Evolutionary conservation across 2,888 invertebrate genomes (phyloP), one percentile per base, ranked within the genome.

Genomic region (Callyntrura guangdongensis): DNA sequence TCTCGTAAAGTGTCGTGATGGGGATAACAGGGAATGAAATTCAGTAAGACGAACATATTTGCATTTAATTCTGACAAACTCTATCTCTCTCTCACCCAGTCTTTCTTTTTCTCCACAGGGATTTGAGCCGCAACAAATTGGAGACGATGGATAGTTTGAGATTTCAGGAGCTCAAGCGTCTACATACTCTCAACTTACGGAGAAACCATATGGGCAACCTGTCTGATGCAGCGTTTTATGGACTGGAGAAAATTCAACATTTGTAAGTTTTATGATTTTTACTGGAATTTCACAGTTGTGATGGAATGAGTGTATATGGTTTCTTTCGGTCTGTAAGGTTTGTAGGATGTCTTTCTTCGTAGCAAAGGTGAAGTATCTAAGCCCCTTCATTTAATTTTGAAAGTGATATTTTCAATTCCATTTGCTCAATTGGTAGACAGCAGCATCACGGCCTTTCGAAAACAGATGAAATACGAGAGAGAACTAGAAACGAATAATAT

Each of bases 201-300:
- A 96, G 97, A 94, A 99, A 99, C 95, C 96, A 96, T 93, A 97
- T 99, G 94, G 96, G 96, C 86, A 96, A 96, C 94, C 96, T 99
- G 88, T 96, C 97, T 94, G 98, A 98, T 96, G 99, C 98, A 88
- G 97, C 98, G 84, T 99, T 99, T 95, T 98, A 97, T 96, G 98
- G 97, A 86, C 96, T 99, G 94, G 96, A 96, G 93, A 97, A 96
- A 93, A 96, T 98, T 92, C 94, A 95, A 83, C 95, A 95, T 91
- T 94, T 96, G 96, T 96, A 95, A 95, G 96, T 95, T 91, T 90
- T 79, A 79, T 79, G 36, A n/a, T 59, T 61, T 45, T 61, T 53
- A 0, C 36, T n/a, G 22, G 4, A n/a, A 53, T 53, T 53, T 49
- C 1, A 22, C 11, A 64, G 25, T 25, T 17, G 25, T 20, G 3